phyloP scores from a whole-genome alignment of 1,140 invertebrate genomes.

The Trinorchestia longiramus region DNA sequence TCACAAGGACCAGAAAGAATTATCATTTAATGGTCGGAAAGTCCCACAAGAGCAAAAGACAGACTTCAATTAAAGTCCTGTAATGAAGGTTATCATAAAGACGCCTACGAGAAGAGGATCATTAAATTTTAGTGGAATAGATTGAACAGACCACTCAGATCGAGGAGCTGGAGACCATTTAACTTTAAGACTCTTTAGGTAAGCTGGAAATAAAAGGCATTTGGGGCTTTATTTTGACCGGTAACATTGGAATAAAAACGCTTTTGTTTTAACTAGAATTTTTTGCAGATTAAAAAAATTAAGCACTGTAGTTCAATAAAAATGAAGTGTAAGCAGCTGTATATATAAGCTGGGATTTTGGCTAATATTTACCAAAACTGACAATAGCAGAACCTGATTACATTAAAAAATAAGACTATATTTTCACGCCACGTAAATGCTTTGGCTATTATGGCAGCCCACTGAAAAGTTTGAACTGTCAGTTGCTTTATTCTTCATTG shows the following conservation, averaged over 20 bases:
- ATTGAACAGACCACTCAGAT: background rate
- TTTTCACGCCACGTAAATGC: too few relatives aligned
- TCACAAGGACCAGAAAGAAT: background rate
- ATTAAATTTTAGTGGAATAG: constrained; percentile 34
- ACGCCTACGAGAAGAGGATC: background rate
- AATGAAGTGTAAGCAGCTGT: background rate
- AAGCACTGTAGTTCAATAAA: background rate
- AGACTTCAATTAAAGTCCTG: constrained; percentile 12
- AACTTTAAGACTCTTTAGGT: background rate
- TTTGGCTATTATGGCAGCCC: too few relatives aligned
- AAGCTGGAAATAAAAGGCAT: background rate
- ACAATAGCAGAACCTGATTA: too few relatives aligned
- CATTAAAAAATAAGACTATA: too few relatives aligned
- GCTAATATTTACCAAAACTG: too few relatives aligned
- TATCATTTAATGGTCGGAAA: constrained; percentile 19
- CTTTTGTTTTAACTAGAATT: background rate
- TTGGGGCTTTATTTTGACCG: background rate
- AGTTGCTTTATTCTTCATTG: too few relatives aligned
- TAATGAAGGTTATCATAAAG: constrained; percentile 33
- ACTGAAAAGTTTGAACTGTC: too few relatives aligned
- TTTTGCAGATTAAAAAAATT: background rate
- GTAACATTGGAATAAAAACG: background rate
- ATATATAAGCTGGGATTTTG: too few relatives aligned
- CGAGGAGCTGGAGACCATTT: background rate
- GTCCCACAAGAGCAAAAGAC: background rate